Conservation (phyloP, 2,888 invertebrate genomes). For the Baccha elongata region DNA sequence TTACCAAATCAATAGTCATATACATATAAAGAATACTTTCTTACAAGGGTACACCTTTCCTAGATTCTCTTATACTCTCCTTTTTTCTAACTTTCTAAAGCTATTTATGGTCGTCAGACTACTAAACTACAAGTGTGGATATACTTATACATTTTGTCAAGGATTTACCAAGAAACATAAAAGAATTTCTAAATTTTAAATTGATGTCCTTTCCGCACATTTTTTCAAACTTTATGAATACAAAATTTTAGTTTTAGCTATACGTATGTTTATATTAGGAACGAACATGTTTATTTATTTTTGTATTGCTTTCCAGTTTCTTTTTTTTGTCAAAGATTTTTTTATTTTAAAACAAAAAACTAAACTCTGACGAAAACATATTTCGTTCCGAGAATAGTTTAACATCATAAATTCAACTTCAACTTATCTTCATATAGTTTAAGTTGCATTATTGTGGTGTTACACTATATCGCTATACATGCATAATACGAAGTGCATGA, state of each 20-base stretch:
- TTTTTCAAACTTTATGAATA: conserved; percentile 55
- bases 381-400: too few species aligned
- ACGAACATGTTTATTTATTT: conserved; percentile 2
- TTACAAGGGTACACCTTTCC: conserved; percentile 36
- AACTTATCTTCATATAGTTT: too few species aligned
- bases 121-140: neutral
- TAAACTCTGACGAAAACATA: too few species aligned
- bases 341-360: conserved; percentile 12
- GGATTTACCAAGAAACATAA: conserved; percentile 5
- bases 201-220: conserved; percentile 44
- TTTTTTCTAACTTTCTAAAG: conserved; percentile 1
- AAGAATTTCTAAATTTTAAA: conserved; percentile 39
- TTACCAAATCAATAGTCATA: conserved; percentile 35
- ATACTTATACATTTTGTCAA: neutral
- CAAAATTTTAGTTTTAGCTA: conserved; percentile 42
- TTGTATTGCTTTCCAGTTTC: neutral
- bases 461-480: too few species aligned
- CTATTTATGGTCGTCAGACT: conserved; percentile 20
- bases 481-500: too few species aligned
- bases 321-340: conserved; percentile 8
- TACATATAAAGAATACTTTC: conserved; percentile 30
- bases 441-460: too few species aligned
- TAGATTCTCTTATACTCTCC: neutral
- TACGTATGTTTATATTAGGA: neutral
- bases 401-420: too few species aligned